Base-by-base conservation (phyloP, 2,888 invertebrate genomes). In the Trissolcus japonicus region DNA sequence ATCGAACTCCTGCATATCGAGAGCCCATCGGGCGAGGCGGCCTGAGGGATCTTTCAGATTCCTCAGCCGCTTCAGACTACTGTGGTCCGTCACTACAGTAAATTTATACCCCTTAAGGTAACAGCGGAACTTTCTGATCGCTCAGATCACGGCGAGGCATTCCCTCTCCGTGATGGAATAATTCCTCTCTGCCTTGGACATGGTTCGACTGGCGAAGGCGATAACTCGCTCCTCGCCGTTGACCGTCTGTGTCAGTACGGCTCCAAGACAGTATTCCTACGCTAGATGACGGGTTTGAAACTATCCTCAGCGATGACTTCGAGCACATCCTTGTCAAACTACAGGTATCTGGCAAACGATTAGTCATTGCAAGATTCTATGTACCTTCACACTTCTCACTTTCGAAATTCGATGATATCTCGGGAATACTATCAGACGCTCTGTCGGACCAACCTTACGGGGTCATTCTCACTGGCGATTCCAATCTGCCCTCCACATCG, bases 151-250 rank as follows among this genome's bases (percentile, higher is more conserved):
- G 2, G 46, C 46, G 2, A 46, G 14, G 11, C 82, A 84, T 29
- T 85, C 82, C 17, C 51, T 65, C 53, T 83, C 80, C 0, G 82
- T 82, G 7, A 76, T 79, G 2, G 79, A 61, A 25, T 81, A 83
- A 19, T 81, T 81, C 2, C 69, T 46, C 53, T 83, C 82, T 0
- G 81, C 56, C 1, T 56, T 55, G 1, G 51, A 62, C 6, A 84
- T 56, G 0, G 80, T 41, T 0, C 78, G 57, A 17, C 81, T 82
- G 0, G 81, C 81, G 43, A 81, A 83, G 0, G 83, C 81, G 1
- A 84, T 77, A 1, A 81, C 81, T 1, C 55, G 17, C 35, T 81
- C 80, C 0, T 62, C 41, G 0, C 55, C 76, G 4, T 80, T 80
- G 2, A 56, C 35, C 0, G 17, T 21, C 55, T 83, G 83, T 0